A percentile compares a stretch with the other conserved stretches of the same genome.
Evolutionary conservation across 2,797 vertebrate genomes (phyloP).

Genomic region (Anguilla pacifica): DNA sequence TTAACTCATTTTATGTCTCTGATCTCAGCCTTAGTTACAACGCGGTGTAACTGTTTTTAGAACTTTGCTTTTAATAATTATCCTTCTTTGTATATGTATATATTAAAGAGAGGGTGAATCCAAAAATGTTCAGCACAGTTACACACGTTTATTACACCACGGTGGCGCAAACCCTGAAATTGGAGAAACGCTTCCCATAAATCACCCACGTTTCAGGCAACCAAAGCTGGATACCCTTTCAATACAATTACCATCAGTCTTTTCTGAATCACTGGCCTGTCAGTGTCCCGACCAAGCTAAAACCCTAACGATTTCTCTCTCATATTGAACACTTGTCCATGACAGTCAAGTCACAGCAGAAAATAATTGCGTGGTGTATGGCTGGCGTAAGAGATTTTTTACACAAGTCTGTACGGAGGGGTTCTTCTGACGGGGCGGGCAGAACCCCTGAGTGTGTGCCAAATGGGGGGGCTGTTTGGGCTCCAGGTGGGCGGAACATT

Average conservation of each 20-base stretch:
- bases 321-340: neutral
- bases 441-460: neutral
- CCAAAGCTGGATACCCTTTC: neutral
- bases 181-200: neutral
- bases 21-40: too few species aligned
- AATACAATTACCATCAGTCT: neutral
- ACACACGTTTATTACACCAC: too few species aligned
- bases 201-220: neutral
- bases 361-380: neutral
- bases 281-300: neutral
- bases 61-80: too few species aligned
- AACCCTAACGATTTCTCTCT: neutral
- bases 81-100: too few species aligned
- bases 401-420: neutral
- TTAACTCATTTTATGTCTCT: too few species aligned
- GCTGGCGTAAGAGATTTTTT: neutral
- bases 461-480: neutral
- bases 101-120: neutral
- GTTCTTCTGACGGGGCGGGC: neutral
- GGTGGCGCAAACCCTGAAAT: neutral
- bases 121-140: neutral
- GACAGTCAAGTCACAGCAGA: neutral
- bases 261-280: neutral
- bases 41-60: too few species aligned
- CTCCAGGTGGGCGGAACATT: neutral